Evolutionary conservation across 2,888 invertebrate species (phyloP), one percentile per base, ranked within the genome.

Genomic region (Eustalomyia histrio): DNA sequence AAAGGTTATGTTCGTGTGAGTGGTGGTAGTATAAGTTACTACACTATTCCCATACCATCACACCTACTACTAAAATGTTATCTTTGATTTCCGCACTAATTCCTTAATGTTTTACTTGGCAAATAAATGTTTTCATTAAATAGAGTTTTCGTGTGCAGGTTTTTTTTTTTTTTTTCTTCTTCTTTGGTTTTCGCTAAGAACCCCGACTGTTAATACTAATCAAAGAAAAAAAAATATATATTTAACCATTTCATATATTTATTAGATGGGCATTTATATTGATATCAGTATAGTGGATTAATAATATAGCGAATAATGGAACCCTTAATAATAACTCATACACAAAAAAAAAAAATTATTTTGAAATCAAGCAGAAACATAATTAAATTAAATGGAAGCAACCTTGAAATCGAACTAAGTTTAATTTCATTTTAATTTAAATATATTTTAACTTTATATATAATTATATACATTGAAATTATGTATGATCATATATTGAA

Each of bases 11-110:
- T 47, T 14, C 18, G 21, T 57, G 12, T 18, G 39, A 35, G 39
- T 65, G 55, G 29, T 53, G 35, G 21, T 12, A 52, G 35, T 47
- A n/a, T 47, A 47, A 47, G 43, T 47, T n/a, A 47, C 16, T n/a
- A 16, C 18, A 43, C 16, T 63, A 17, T 17, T 5, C 72, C 55
- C 78, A 53, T 67, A 60, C 72, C 72, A 67, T 50, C 61, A 78
- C 72, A 67, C 72, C 65, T 67, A 65, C 65, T 67, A 65, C 53
- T 57, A 65, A 78, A 81, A 61, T 78, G 80, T 83, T 83, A 83
- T 83, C 83, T 83, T 80, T 82, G 82, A 83, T 83, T 83, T 83
- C 80, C 79, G 80, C 73, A 83, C 80, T 81, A 83, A 83, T 83
- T 82, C 80, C 79, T 83, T 81, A 81, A 83, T 83, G 81, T 80